phyloP scores from a whole-genome alignment of 2,888 invertebrate genomes.

The Thelaira solivaga region DNA sequence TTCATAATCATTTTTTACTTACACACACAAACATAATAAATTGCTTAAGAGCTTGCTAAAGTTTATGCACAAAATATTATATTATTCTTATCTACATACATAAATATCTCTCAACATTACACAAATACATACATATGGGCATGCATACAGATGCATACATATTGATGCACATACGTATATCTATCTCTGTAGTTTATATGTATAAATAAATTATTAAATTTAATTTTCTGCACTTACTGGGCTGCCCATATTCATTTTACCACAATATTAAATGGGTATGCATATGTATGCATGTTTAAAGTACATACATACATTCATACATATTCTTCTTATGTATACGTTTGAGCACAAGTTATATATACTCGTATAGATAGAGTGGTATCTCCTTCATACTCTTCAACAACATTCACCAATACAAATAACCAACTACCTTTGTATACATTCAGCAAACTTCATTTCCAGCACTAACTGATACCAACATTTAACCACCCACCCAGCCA shows the following conservation, averaged over 20 bases:
- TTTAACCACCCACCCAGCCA: too few relatives aligned
- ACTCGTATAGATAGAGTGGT: not conserved
- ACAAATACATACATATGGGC: not conserved
- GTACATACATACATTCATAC: not conserved
- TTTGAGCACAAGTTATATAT: not conserved
- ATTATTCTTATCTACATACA: too few relatives aligned
- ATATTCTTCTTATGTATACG: not conserved
- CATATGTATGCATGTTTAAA: not conserved
- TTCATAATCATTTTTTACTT: not conserved
- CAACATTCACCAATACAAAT: constrained; percentile 33
- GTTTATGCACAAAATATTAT: too few relatives aligned
- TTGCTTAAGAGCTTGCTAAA: not conserved
- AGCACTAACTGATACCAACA: too few relatives aligned
- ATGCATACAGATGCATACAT: not conserved
- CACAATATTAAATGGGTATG: constrained; percentile 31
- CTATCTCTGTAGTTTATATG: constrained; percentile 43
- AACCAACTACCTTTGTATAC: constrained; percentile 48
- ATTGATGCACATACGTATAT: constrained; percentile 3
- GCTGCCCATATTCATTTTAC: constrained; percentile 54
- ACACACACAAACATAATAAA: not conserved
- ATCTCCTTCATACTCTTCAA: not conserved
- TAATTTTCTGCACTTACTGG: constrained; percentile 75
- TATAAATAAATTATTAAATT: constrained; percentile 74
- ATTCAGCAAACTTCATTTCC: not conserved
- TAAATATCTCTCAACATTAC: too few relatives aligned